These are phyloP conservation scores for Spilosoma lubricipeda DNA, from an alignment of 2,888 invertebrate species.

Conservation along the genomic window DNA sequence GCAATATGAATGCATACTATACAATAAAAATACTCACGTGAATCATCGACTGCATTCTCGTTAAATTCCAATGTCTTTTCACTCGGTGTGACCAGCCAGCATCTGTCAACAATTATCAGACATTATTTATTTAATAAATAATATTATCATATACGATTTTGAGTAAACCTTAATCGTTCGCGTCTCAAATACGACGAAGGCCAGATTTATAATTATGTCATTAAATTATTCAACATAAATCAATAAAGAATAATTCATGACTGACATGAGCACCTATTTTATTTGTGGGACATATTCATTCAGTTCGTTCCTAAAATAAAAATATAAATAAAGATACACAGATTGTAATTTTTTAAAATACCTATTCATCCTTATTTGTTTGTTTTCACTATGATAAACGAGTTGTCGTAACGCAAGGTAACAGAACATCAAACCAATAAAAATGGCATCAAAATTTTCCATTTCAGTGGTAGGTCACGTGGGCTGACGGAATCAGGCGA, in stretches of 20 bases:
- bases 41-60: slow-evolving; percentile 18
- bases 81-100: slow-evolving; percentile 30
- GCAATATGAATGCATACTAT: background rate
- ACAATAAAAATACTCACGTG: slow-evolving; percentile 36
- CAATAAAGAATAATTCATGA: too few species aligned
- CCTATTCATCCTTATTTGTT: too few species aligned
- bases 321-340: background rate
- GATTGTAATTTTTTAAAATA: background rate
- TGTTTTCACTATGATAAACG: background rate
- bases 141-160: background rate
- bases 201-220: background rate
- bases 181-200: background rate
- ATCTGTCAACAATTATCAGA: slow-evolving; percentile 33
- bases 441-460: background rate
- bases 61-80: slow-evolving; percentile 17
- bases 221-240: background rate
- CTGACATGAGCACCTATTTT: background rate
- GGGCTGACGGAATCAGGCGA: background rate
- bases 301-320: background rate
- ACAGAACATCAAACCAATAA: background rate
- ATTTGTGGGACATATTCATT: background rate
- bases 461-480: background rate
- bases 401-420: background rate
- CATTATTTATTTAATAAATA: background rate
- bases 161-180: background rate